A percentile compares a stretch with the other conserved stretches of the same genome.
Conservation (phyloP, 1,140 invertebrate genomes). For the Macrocentrus cingulum region DNA sequence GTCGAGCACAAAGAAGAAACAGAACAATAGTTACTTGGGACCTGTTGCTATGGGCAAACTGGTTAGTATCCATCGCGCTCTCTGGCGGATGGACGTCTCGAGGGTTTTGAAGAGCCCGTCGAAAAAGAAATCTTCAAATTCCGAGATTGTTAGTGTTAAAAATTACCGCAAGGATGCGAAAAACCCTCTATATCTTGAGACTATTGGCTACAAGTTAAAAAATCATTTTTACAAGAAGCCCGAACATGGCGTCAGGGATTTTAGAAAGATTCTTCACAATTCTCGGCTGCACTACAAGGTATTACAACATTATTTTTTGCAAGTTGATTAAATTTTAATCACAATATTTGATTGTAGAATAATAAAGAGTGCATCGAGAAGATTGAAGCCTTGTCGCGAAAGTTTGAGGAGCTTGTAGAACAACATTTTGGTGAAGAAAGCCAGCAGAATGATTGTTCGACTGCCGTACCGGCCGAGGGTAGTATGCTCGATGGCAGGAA, state of each 20-base stretch:
- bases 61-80: slow-evolving; percentile 39
- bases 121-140: slow-evolving; percentile 20
- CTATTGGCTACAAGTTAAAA: slow-evolving; percentile 46
- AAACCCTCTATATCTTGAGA: slow-evolving; percentile 47
- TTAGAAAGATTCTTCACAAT: slow-evolving; percentile 41
- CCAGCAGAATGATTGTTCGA: too few species aligned
- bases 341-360: slow-evolving; percentile 29
- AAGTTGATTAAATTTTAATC: not conserved
- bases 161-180: slow-evolving; percentile 42
- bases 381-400: slow-evolving; percentile 39
- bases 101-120: slow-evolving; percentile 40
- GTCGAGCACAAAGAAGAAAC: slow-evolving; percentile 43
- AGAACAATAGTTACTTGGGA: slow-evolving; percentile 29
- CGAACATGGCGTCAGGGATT: slow-evolving; percentile 45
- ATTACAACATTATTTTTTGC: slow-evolving; percentile 14
- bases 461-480: too few species aligned
- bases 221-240: slow-evolving; percentile 45
- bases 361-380: slow-evolving; percentile 34
- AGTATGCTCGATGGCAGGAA: too few species aligned
- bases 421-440: slow-evolving; percentile 38
- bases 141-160: slow-evolving; percentile 32
- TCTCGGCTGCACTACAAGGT: slow-evolving; percentile 44
- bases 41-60: slow-evolving; percentile 38
- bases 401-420: slow-evolving; percentile 39
- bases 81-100: slow-evolving; percentile 47